Evolutionary conservation across 2,113 vertebrate genomes (phyloP).

Genomic region (Cochlearius cochlearius): DNA sequence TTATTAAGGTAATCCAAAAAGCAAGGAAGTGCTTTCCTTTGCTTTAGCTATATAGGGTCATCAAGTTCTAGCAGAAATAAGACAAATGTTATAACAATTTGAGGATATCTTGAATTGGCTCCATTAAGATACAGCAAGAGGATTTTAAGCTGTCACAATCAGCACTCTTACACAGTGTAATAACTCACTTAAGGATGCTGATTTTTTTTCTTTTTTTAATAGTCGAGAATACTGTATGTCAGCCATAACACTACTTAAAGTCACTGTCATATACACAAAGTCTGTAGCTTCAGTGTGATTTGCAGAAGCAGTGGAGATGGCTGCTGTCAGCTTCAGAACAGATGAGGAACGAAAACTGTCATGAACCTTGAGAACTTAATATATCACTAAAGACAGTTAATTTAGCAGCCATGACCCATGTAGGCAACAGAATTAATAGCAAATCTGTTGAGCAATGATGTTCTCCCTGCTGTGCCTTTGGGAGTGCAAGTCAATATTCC

Average conservation of each 20-base stretch:
- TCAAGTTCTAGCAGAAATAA: background rate
- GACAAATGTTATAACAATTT: background rate
- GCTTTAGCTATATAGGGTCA: background rate
- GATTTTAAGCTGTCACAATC: background rate
- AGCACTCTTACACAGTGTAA: background rate
- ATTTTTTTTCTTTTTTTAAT: background rate
- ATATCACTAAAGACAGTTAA: slow-evolving; percentile 77
- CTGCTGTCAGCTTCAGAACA: slow-evolving; percentile 49
- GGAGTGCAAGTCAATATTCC: background rate
- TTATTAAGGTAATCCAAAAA: background rate
- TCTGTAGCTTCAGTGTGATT: background rate
- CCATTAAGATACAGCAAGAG: background rate
- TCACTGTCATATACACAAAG: background rate
- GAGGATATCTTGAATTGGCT: background rate
- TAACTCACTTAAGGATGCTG: background rate
- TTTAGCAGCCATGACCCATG: slow-evolving; percentile 66
- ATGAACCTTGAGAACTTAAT: slow-evolving; percentile 69
- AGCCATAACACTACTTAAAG: background rate
- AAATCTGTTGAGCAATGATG: slow-evolving; percentile 12
- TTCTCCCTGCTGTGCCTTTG: background rate
- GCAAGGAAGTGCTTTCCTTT: background rate
- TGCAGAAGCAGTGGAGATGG: slow-evolving; percentile 22
- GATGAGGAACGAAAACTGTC: slow-evolving; percentile 68
- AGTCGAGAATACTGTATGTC: background rate
- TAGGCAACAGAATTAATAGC: slow-evolving; percentile 66